A percentile compares a stretch with the other conserved stretches of the same genome.
Evolutionary conservation across 2,888 invertebrate species (phyloP).

Genomic region (Adineta ricciae): DNA sequence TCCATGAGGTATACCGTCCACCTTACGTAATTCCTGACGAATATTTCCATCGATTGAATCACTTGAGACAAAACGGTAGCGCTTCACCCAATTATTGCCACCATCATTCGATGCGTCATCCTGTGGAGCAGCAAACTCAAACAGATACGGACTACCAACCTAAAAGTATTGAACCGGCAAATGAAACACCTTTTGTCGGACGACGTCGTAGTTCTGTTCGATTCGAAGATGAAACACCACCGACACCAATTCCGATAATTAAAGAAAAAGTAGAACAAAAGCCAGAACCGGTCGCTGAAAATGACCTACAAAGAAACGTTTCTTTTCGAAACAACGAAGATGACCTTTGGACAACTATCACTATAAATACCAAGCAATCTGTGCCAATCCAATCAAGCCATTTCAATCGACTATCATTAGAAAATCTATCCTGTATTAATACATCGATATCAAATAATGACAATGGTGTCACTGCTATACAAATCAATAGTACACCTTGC

Average conservation of each 20-base stretch:
- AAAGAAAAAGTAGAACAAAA: background rate
- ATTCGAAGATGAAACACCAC: background rate
- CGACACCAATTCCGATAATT: background rate
- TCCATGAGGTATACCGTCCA: background rate
- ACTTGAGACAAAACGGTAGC: background rate
- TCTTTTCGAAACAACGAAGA: slow-evolving; percentile 6
- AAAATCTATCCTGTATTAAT: background rate
- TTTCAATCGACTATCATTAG: background rate
- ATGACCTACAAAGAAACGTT: background rate
- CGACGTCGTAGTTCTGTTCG: slow-evolving; percentile 21
- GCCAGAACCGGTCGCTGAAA: background rate
- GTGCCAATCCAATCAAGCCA: background rate
- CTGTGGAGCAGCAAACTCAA: background rate
- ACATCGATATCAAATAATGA: background rate
- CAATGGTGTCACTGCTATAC: background rate
- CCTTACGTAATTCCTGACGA: background rate
- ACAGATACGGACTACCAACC: background rate
- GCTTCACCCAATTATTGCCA: background rate
- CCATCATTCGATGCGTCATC: background rate
- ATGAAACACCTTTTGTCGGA: background rate
- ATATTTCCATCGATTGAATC: slow-evolving; percentile 1
- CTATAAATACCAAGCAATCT: background rate
- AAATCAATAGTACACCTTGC: background rate
- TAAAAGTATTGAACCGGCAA: background rate
- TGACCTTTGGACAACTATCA: slow-evolving; percentile 3